phyloP scores from a whole-genome alignment of 2,888 invertebrate genomes.

The Pseudococcus longispinus region DNA sequence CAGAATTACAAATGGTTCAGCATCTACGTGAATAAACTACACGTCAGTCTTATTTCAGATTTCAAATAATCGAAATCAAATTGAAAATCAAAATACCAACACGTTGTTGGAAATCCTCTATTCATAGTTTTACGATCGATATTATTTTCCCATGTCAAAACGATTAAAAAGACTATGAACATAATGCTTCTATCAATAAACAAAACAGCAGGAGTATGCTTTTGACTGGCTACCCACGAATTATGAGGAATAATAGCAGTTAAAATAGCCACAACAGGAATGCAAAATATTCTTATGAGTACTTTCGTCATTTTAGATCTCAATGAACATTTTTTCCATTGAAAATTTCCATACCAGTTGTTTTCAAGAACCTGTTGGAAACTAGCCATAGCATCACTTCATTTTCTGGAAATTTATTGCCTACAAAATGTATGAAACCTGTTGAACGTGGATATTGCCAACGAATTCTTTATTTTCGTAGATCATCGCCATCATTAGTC shows the following conservation, averaged over 20 bases:
- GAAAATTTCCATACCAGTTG: slow-evolving; percentile 72
- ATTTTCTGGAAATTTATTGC: not conserved
- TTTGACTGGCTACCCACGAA: not conserved
- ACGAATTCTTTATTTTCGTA: slow-evolving; percentile 77
- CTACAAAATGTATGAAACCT: slow-evolving; percentile 61
- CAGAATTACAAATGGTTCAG: slow-evolving; percentile 15
- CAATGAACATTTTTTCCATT: slow-evolving; percentile 67
- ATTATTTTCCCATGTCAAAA: slow-evolving; percentile 53
- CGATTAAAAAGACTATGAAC: slow-evolving; percentile 46
- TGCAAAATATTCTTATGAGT: not conserved
- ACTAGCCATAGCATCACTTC: not conserved
- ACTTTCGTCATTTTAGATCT: not conserved
- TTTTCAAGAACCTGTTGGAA: slow-evolving; percentile 65
- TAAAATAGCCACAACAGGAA: not conserved
- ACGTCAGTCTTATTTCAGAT: not conserved
- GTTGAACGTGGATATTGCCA: slow-evolving; percentile 76
- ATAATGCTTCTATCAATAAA: slow-evolving; percentile 52
- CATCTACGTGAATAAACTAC: not conserved
- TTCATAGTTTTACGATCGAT: slow-evolving; percentile 34
- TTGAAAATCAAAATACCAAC: not conserved
- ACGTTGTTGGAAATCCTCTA: slow-evolving; percentile 38
- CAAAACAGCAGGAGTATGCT: slow-evolving; percentile 50
- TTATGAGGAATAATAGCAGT: not conserved
- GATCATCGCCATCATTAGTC: slow-evolving; percentile 74
- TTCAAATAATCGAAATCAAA: not conserved